Base-by-base conservation (phyloP, 2,888 invertebrate genomes). In the Yponomeuta plumbellus region DNA sequence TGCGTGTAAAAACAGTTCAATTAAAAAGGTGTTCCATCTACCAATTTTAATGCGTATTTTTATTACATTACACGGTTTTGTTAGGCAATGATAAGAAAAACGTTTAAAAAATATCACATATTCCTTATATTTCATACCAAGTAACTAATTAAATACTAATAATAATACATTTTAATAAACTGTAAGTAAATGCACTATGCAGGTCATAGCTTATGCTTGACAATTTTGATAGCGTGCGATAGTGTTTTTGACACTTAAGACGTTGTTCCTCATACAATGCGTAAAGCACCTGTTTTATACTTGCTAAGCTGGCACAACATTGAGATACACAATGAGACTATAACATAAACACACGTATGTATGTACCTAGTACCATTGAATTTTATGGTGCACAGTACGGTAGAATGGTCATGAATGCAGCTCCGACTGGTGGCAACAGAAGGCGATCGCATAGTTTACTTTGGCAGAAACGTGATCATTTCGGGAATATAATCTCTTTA, bases 51-150 rank as follows among this genome's bases (percentile, higher is more conserved):
- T 21, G 21, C 59, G 20, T 62, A 34, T 62, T 62, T 26, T 22
- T 61, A 40, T 68, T 68, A 63, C 57, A 67, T 69, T 68, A 68
- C 68, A 68, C 65, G 79, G 76, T 86, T 86, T 52, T 86, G 85
- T 83, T 85, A 73, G 77, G 74, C 11, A 80, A 79, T 81, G 80
- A 76, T 82, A 74, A 75, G 75, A 80, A 80, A 80, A 77, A 77
- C 76, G 69, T 56, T 17, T 56, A 64, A 74, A 76, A 83, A 84
- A 86, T 87, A 87, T 87, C 87, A 87, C 87, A 87, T 81, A 85
- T 76, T 81, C 78, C 78, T 81, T 85, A 86, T 76, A 80, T 81
- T 80, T 76, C 2, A 82, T 77, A 76, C 74, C 79, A 76, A 80
- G 80, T 81, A 75, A 76, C 74, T 68, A 74, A 69, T 66, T 59